These are phyloP conservation scores for Varecia variegata DNA, from an alignment of 2,797 vertebrate species.

Conservation along the genomic window DNA sequence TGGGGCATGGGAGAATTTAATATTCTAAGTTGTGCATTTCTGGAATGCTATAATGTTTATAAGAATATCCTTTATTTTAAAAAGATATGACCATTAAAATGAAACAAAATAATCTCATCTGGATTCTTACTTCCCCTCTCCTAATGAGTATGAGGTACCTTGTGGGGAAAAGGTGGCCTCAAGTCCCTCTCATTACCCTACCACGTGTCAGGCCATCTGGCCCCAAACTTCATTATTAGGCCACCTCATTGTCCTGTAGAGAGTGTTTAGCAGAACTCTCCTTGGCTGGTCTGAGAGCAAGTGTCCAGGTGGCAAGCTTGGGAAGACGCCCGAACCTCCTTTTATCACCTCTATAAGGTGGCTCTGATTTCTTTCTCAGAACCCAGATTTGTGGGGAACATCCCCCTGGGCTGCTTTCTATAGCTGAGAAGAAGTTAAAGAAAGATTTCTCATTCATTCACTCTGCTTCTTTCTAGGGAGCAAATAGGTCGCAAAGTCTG, in stretches of 20 bases:
- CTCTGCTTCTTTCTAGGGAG: background rate
- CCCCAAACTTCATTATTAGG: background rate
- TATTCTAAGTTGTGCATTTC: background rate
- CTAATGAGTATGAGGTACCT: background rate
- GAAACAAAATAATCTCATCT: background rate
- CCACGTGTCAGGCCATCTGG: constrained; percentile 44
- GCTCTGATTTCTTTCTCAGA: background rate
- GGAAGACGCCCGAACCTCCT: background rate
- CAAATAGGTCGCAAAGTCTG: background rate
- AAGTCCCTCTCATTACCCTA: background rate
- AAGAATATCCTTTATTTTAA: background rate
- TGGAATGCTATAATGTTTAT: background rate
- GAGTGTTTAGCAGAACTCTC: background rate
- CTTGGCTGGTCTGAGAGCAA: background rate
- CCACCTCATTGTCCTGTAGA: background rate
- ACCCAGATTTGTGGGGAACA: background rate
- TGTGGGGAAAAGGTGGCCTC: background rate
- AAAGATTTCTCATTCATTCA: background rate
- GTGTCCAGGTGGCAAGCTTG: background rate
- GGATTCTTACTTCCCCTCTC: background rate
- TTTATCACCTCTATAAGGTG: background rate
- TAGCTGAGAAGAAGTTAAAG: background rate
- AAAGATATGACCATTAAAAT: constrained; percentile 18
- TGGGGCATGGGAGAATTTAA: background rate
- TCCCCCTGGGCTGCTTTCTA: background rate